Evolutionary conservation across 2,888 invertebrate genomes (phyloP).

Genomic region (Teleogryllus oceanicus): DNA sequence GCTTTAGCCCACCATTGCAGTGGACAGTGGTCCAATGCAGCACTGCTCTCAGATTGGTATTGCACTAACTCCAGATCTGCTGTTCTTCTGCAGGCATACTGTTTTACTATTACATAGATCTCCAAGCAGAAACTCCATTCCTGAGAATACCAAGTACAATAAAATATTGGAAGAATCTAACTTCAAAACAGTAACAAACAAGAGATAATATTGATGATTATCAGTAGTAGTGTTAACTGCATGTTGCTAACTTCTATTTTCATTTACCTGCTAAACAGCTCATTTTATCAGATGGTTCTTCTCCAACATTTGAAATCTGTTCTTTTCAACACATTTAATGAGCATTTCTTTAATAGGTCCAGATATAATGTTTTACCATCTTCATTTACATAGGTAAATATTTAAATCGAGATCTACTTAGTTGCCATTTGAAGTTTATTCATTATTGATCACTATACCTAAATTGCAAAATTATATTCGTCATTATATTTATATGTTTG

Average conservation of each 20-base stretch:
- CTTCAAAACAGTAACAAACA: not conserved
- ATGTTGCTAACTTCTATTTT: too few relatives aligned
- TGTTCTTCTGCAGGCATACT: constrained; percentile 48
- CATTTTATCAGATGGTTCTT: constrained; percentile 44
- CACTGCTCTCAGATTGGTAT: constrained; percentile 50
- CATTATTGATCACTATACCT: constrained; percentile 47
- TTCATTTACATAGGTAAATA: constrained; percentile 49
- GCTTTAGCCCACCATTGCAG: constrained; percentile 50
- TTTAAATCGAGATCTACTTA: constrained; percentile 49
- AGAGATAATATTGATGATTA: too few relatives aligned
- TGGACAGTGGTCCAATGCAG: constrained; percentile 49
- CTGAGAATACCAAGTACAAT: constrained; percentile 39
- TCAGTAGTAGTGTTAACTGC: too few relatives aligned
- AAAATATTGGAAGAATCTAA: not conserved
- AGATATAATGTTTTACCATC: constrained; percentile 47
- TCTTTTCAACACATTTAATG: constrained; percentile 46
- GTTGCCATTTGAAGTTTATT: constrained; percentile 50
- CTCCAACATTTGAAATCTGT: constrained; percentile 38
- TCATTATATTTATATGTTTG: not conserved
- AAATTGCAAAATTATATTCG: constrained; percentile 31
- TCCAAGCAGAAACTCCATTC: constrained; percentile 49
- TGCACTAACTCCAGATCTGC: constrained; percentile 50
- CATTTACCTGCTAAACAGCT: constrained; percentile 44
- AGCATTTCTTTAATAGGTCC: constrained; percentile 48
- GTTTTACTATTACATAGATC: constrained; percentile 45